phyloP scores from a whole-genome alignment of 2,113 vertebrate species.

The Leuciscus idus region DNA sequence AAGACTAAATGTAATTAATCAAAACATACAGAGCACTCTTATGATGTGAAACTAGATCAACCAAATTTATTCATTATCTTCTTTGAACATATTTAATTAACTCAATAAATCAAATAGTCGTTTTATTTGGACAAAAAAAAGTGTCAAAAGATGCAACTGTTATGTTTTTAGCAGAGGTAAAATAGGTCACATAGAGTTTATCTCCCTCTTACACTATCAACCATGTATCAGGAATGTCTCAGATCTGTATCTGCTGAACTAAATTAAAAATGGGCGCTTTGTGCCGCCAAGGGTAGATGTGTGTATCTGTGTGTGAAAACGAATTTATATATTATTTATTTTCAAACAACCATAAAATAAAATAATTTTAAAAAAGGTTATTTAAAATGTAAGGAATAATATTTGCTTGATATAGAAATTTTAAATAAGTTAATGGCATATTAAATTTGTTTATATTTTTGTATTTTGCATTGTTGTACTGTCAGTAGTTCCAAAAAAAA shows the following conservation, averaged over 20 bases:
- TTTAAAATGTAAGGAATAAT: background rate
- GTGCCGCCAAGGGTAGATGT: background rate
- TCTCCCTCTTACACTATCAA: conserved; percentile 18
- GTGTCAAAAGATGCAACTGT: conserved; percentile 3
- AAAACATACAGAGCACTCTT: background rate
- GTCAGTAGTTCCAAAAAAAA: background rate
- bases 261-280: conserved; percentile 5
- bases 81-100: conserved; percentile 13
- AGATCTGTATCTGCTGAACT: conserved; percentile 21
- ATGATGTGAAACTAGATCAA: background rate
- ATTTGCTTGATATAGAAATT: background rate
- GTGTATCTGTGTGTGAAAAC: background rate
- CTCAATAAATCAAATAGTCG: background rate
- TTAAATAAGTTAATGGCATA: background rate
- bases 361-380: background rate
- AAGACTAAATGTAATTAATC: conserved; percentile 2
- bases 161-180: conserved; percentile 18
- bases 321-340: background rate
- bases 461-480: background rate
- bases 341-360: background rate
- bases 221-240: conserved; percentile 14
- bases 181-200: conserved; percentile 21
- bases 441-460: background rate
- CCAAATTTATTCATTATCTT: conserved; percentile 21
- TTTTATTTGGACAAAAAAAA: background rate